Evolutionary conservation across 1,140 invertebrate species (phyloP), one percentile per base, ranked within the genome.

Genomic region (Sminthurinus signatus): DNA sequence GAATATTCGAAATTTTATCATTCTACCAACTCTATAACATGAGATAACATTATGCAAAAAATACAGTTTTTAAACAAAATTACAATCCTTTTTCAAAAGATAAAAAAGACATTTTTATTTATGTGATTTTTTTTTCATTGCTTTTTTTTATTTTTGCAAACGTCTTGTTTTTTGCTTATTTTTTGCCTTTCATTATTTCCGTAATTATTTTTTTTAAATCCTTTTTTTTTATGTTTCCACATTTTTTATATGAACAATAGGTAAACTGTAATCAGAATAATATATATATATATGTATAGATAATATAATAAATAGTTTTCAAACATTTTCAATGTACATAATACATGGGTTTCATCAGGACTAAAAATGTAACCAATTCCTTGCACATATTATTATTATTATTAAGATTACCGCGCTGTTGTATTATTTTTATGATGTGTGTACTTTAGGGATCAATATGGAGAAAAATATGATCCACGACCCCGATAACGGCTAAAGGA

Each of bases 1-100:
- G 32, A 8, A 48, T 10, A 5, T 48, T 4, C 17, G n/a, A 48
- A 48, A n/a, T n/a, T n/a, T n/a, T n/a, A n/a, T n/a, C n/a, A n/a
- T 10, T 48, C 5, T n/a, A 48, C n/a, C 5, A n/a, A 25, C 17
- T 12, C 44, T 21, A 21, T 19, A 48, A 12, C n/a, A 48, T 31
- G 28, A 52, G 3, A 21, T 17, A 12, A 10, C 8, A 52, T 52
- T 10, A 48, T 48, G 44, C 5, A 62, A 52, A 62, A 52, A 62
- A n/a, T n/a, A n/a, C n/a, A n/a, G n/a, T 62, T 62, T 62, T 62
- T 28, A 62, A 62, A 62, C 52, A 62, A 62, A 62, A 62, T 21
- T 52, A 52, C 36, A 62, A 27, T 62, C 60, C 50, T 62, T 32
- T 60, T 50, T 48, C 46, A 60, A 60, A 32, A 46, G 46, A 57